Evolutionary conservation across 2,888 invertebrate genomes (phyloP).

Genomic region (Peribatodes rhomboidaria): DNA sequence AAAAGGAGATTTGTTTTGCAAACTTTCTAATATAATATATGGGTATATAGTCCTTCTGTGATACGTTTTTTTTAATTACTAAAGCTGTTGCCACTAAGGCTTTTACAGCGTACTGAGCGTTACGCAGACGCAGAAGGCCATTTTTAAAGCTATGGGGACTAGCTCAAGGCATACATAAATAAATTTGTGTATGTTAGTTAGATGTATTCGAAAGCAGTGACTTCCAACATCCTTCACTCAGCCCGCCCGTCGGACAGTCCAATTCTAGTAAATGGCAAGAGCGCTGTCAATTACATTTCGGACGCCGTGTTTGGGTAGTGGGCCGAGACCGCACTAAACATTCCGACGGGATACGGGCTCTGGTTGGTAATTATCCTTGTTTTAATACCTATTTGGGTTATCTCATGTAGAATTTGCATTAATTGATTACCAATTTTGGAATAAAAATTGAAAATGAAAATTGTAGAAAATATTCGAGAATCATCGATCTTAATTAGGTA

Average conservation of each 20-base stretch:
- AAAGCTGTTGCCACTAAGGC: no score
- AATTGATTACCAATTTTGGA: neutral
- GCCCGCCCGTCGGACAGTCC: constrained; percentile 39
- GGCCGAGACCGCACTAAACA: constrained; percentile 45
- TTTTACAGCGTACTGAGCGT: no score
- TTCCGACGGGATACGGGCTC: constrained; percentile 40
- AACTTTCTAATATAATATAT: no score
- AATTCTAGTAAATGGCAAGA: constrained; percentile 49
- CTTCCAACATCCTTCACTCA: constrained; percentile 45
- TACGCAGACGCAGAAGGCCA: no score
- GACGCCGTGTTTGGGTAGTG: constrained; percentile 37
- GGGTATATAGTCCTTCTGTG: no score
- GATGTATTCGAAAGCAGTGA: constrained; percentile 27
- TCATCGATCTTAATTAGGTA: no score
- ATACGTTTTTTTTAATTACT: no score
- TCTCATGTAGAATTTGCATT: neutral
- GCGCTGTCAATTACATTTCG: constrained; percentile 49
- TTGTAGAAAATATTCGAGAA: no score
- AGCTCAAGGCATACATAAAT: no score
- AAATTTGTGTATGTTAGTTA: neutral
- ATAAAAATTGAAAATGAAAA: no score
- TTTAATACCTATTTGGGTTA: constrained; percentile 28
- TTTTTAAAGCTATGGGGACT: no score
- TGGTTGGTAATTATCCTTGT: constrained; percentile 41
- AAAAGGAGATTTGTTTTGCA: no score